Base-by-base conservation (phyloP, 2,113 vertebrate species). In the Anseranas semipalmata region DNA sequence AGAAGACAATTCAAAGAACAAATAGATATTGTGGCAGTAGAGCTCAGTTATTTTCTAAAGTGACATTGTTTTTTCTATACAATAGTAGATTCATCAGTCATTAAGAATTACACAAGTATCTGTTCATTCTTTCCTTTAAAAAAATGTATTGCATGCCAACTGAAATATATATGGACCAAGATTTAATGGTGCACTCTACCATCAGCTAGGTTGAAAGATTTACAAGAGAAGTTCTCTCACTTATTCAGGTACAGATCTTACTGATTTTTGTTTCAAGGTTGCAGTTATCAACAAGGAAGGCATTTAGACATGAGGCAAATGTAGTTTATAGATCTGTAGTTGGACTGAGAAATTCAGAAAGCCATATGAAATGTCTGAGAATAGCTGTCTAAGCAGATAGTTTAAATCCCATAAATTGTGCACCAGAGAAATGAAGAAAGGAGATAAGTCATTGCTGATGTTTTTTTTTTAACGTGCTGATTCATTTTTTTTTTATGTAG, bases 41-140 rank as follows among this genome's bases (percentile, higher is more conserved):
- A 4, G 9, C 37, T 46, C 72, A 27, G 30, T 60, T 90, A 63
- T 86, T 96, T 89, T 53, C 67, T 90, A 9, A 48, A 87, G 81
- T 62, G 81, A 68, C 87, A 46, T 50, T 73, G 13, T 89, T 91
- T 94, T 94, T 66, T 53, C 89, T 66, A 46, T 85, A 66, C 75
- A 80, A 5, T 68, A 58, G 21, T 67, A 86, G 21, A 73, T 97
- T 93, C 85, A 58, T 68, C 67, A 87, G 79, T 95, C 90, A 70
- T 79, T 94, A 95, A 93, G 68, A 96, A 93, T 95, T 93, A 90
- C 39, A 19, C 22, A 41, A 85, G 30, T 56, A 78, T 17, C 63
- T 89, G 50, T 87, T 87, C 2, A 0, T 71, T 76, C 73, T 84
- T 91, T 52, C 70, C 71, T 86, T 85, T 41, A 50, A 89, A 72